These are phyloP conservation scores for Zalophus californianus DNA, from an alignment of 2,797 vertebrate species.

Conservation along the genomic window DNA sequence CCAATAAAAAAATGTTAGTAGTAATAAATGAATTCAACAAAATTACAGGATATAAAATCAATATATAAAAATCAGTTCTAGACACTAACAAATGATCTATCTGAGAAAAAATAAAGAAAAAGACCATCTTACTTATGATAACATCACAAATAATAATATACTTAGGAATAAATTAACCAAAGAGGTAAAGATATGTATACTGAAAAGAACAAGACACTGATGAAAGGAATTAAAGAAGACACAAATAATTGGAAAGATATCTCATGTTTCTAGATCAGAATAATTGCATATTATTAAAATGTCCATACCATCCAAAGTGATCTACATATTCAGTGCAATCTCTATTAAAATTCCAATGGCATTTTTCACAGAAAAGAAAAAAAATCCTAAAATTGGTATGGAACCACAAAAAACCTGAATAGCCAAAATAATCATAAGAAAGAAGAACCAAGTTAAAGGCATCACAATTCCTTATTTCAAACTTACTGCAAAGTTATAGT, in stretches of 20 bases:
- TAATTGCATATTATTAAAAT: neutral
- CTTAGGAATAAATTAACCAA: neutral
- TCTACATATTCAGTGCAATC: neutral
- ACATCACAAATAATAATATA: neutral
- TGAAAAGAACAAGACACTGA: neutral
- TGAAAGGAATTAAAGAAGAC: neutral
- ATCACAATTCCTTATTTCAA: neutral
- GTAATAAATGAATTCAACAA: neutral
- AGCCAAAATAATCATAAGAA: neutral
- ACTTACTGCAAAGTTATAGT: neutral
- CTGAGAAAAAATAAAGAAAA: neutral
- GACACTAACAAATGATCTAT: neutral
- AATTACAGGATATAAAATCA: neutral
- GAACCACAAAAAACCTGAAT: neutral
- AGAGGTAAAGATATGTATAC: neutral
- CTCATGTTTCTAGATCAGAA: neutral
- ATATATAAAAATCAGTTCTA: neutral
- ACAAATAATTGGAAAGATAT: neutral
- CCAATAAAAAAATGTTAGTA: neutral
- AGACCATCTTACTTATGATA: neutral
- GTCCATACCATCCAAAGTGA: neutral
- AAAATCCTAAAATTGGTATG: neutral
- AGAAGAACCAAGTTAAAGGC: neutral
- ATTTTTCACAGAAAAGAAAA: neutral
- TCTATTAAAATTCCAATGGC: neutral